Percentiles rank a stretch among this genome's conserved stretches.
Evolutionary conservation across 2,888 invertebrate species (phyloP).

Genomic region (Dugesia japonica): DNA sequence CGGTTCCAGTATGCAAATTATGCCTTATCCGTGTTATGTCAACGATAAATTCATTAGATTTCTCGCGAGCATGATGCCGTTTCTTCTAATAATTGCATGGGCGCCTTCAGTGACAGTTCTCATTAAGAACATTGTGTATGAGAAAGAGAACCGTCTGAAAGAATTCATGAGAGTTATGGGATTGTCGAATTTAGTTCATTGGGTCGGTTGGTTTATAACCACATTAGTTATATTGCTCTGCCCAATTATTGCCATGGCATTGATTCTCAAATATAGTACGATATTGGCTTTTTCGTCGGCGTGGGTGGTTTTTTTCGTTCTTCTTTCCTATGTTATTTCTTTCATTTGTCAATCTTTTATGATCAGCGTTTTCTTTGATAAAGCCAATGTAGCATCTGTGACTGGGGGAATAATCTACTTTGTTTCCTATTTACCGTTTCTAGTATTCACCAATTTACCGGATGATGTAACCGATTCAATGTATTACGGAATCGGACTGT

Average conservation of each 20-base stretch:
- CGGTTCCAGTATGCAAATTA: slow-evolving; percentile 24
- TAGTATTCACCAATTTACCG: slow-evolving; percentile 42
- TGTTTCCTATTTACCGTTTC: slow-evolving; percentile 46
- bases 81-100: slow-evolving; percentile 42
- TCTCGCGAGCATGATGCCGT: slow-evolving; percentile 22
- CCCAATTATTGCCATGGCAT: not conserved
- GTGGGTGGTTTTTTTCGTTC: not conserved
- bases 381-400: slow-evolving; percentile 54
- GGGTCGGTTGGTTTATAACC: slow-evolving; percentile 26
- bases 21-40: slow-evolving; percentile 32
- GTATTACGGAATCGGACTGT: slow-evolving; percentile 54
- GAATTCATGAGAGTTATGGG: slow-evolving; percentile 26
- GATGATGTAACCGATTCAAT: slow-evolving; percentile 38
- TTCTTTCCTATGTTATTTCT: slow-evolving; percentile 16
- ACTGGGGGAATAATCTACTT: slow-evolving; percentile 48
- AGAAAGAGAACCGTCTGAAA: slow-evolving; percentile 25
- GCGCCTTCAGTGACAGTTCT: slow-evolving; percentile 39
- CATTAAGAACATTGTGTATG: slow-evolving; percentile 24
- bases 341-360: slow-evolving; percentile 51
- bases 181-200: not conserved
- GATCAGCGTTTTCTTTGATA: slow-evolving; percentile 52
- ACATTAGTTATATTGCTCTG: not conserved
- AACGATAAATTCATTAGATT: slow-evolving; percentile 27
- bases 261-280: not conserved
- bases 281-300: not conserved